Conservation (phyloP, 1,140 invertebrate species). For the Procambarus clarkii region DNA sequence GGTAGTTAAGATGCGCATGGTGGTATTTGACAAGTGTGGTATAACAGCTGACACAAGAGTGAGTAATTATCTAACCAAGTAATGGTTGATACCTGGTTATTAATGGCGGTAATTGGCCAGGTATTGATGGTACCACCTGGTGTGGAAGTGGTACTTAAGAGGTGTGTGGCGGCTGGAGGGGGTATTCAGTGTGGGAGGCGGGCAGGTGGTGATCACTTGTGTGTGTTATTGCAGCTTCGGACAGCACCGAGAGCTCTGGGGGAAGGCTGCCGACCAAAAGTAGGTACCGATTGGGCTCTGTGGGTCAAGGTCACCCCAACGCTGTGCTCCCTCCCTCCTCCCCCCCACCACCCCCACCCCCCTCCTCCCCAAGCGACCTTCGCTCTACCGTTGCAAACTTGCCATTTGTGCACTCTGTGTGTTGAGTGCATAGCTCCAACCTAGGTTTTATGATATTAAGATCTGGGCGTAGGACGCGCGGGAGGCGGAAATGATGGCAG, state of each 20-base stretch:
- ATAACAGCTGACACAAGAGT: too few relatives aligned
- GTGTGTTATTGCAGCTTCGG: conserved; percentile 66
- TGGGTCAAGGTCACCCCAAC: background rate
- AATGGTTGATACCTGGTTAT: background rate
- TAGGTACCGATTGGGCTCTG: conserved; percentile 47
- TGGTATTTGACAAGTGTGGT: too few relatives aligned
- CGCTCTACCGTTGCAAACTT: background rate
- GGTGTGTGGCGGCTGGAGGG: too few relatives aligned
- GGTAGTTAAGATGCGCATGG: background rate
- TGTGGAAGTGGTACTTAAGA: background rate
- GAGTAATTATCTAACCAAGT: too few relatives aligned
- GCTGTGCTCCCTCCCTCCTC: background rate
- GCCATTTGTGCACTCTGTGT: too few relatives aligned
- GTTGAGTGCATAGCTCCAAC: too few relatives aligned
- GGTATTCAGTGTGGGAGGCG: too few relatives aligned
- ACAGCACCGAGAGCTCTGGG: conserved; percentile 67
- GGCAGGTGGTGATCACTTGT: conserved; percentile 63
- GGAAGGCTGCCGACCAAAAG: conserved; percentile 62
- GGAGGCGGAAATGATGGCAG: background rate
- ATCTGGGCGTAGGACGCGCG: background rate
- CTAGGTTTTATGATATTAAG: background rate
- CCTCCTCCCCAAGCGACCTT: background rate
- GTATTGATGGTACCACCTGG: too few relatives aligned
- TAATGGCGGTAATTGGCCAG: background rate
- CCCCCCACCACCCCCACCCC: background rate